Percentiles rank a stretch among this genome's conserved stretches.
These are phyloP conservation scores for Macrotrachela quadricornifera DNA, from an alignment of 1,140 invertebrate species.

Conservation along the genomic window DNA sequence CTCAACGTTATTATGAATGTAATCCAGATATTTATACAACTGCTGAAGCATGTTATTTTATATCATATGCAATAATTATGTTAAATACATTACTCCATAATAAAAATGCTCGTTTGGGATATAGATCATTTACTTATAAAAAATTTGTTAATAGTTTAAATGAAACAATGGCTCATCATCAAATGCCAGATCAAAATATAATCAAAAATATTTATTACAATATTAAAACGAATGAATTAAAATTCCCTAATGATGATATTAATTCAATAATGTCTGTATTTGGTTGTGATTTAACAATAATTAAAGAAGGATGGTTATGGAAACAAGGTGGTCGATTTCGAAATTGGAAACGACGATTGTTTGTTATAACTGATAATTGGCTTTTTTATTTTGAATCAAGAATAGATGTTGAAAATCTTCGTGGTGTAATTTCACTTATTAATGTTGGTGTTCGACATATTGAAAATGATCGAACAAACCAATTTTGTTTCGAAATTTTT, in stretches of 20 bases:
- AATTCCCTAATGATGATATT: slow-evolving; percentile 94
- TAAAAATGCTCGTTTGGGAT: slow-evolving; percentile 44
- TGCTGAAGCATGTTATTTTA: slow-evolving; percentile 92
- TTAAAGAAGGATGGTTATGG: slow-evolving; percentile 97
- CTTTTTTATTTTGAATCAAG: slow-evolving; percentile 98
- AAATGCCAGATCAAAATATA: too few species aligned
- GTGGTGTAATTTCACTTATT: slow-evolving; percentile 72
- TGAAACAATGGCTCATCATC: too few species aligned
- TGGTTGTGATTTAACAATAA: slow-evolving; percentile 59
- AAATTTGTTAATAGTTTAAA: too few species aligned
- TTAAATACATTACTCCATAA: slow-evolving; percentile 95
- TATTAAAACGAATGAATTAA: slow-evolving; percentile 95
- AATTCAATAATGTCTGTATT: slow-evolving; percentile 98
- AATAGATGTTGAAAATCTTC: slow-evolving; percentile 81
- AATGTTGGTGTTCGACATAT: slow-evolving; percentile 54
- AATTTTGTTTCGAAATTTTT: slow-evolving; percentile 84
- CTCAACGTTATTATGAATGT: slow-evolving; percentile 80
- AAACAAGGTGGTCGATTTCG: slow-evolving; percentile 89
- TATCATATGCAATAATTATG: slow-evolving; percentile 98
- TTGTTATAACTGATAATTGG: slow-evolving; percentile 95
- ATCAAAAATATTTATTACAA: slow-evolving; percentile 65
- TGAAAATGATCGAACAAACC: slow-evolving; percentile 56
- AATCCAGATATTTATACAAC: slow-evolving; percentile 89
- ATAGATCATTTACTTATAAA: too few species aligned
- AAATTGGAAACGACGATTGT: slow-evolving; percentile 95